Conservation (phyloP, 2,113 vertebrate genomes). For the Leptobrachium ailaonicum region DNA sequence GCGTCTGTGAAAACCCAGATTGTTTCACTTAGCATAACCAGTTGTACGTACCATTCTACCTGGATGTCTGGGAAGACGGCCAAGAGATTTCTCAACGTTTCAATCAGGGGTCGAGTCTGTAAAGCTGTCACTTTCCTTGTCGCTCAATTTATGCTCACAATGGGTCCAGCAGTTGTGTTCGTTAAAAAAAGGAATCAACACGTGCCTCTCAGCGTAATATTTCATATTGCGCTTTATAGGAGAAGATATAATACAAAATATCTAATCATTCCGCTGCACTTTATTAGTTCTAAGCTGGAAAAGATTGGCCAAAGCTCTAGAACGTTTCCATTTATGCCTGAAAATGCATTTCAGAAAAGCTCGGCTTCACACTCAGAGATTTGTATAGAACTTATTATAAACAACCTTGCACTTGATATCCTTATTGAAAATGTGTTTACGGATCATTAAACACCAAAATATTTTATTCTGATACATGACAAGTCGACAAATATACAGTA, state of each 20-base stretch:
- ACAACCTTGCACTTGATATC: constrained; percentile 45
- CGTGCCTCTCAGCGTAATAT: constrained; percentile 60
- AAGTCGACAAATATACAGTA: constrained; percentile 2
- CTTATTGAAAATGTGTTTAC: constrained; percentile 50
- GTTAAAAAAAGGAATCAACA: constrained; percentile 65
- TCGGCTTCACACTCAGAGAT: constrained; percentile 18
- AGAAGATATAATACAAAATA: constrained; percentile 46
- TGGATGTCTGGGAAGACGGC: constrained; percentile 81
- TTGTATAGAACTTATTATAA: constrained; percentile 39
- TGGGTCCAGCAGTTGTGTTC: constrained; percentile 68
- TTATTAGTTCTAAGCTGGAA: constrained; percentile 48
- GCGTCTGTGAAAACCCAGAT: constrained; percentile 73
- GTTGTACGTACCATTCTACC: constrained; percentile 81
- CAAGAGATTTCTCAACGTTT: constrained; percentile 81
- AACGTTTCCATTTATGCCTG: constrained; percentile 49
- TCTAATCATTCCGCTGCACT: constrained; percentile 45
- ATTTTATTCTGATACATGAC: constrained; percentile 40
- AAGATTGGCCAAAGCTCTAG: constrained; percentile 48
- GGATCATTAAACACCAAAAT: constrained; percentile 42
- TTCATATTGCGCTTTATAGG: constrained; percentile 54
- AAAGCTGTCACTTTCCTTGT: constrained; percentile 86
- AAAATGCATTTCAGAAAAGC: constrained; percentile 42
- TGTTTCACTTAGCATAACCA: constrained; percentile 83
- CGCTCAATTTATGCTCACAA: constrained; percentile 80
- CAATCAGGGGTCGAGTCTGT: constrained; percentile 72